A percentile compares a stretch with the other conserved stretches of the same genome.
Evolutionary conservation across 2,888 invertebrate species (phyloP).

Genomic region (Marronus borbonicus): DNA sequence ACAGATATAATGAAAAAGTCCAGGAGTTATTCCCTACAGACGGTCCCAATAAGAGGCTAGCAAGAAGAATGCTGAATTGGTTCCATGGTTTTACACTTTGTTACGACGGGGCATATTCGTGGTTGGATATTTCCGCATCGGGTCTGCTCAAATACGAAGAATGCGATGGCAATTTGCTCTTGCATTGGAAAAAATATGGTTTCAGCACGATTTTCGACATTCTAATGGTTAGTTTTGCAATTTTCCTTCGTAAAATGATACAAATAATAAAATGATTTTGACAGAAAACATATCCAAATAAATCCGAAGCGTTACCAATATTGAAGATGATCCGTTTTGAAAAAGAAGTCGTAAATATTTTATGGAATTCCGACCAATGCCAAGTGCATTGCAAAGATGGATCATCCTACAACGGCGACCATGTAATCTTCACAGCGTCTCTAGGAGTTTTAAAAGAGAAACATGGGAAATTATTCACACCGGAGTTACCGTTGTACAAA

Average conservation of each 20-base stretch:
- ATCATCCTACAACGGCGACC: slow-evolving; percentile 72
- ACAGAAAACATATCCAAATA: slow-evolving; percentile 65
- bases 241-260: too few species aligned
- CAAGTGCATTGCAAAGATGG: slow-evolving; percentile 73
- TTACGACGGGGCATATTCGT: slow-evolving; percentile 75
- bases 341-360: slow-evolving; percentile 65
- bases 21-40: slow-evolving; percentile 3
- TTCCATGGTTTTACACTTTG: slow-evolving; percentile 64
- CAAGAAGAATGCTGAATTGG: slow-evolving; percentile 63
- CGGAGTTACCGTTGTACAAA: slow-evolving; percentile 74
- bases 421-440: slow-evolving; percentile 80
- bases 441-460: slow-evolving; percentile 80
- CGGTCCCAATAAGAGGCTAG: slow-evolving; percentile 46
- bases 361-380: slow-evolving; percentile 65
- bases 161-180: slow-evolving; percentile 80
- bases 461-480: slow-evolving; percentile 72
- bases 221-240: slow-evolving; percentile 73
- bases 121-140: slow-evolving; percentile 79
- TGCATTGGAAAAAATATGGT: slow-evolving; percentile 84
- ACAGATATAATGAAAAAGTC: slow-evolving; percentile 31
- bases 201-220: slow-evolving; percentile 79
- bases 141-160: slow-evolving; percentile 77
- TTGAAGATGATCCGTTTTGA: slow-evolving; percentile 65
- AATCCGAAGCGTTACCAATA: slow-evolving; percentile 59
- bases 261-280: not conserved